Evolutionary conservation across 2,113 vertebrate species (phyloP).

Genomic region (Nipponia nippon): DNA sequence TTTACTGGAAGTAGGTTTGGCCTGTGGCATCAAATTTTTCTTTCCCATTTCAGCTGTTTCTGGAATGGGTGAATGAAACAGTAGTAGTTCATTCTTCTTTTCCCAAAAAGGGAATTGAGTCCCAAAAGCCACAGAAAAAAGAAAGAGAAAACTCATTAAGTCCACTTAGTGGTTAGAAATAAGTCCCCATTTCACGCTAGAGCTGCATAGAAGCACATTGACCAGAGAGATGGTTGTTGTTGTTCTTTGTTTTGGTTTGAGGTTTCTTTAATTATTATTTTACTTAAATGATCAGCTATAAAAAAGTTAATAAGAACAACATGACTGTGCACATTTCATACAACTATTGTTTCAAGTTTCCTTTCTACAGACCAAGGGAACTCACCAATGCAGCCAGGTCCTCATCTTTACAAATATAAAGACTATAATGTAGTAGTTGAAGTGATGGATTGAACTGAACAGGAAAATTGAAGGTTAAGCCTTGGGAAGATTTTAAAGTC

Average conservation of each 20-base stretch:
- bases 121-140: neutral
- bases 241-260: neutral
- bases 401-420: neutral
- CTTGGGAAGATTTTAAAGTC: neutral
- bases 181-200: neutral
- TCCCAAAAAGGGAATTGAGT: neutral
- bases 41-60: neutral
- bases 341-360: neutral
- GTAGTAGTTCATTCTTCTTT: neutral
- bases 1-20: neutral
- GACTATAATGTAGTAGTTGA: neutral
- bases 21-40: neutral
- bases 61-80: neutral
- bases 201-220: neutral
- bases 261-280: neutral
- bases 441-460: neutral
- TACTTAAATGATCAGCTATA: neutral
- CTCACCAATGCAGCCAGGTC: neutral
- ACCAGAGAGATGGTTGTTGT: accelerated
- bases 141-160: neutral
- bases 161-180: neutral
- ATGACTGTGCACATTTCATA: neutral
- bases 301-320: neutral
- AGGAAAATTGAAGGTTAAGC: neutral
- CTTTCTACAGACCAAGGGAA: neutral